These are phyloP conservation scores for Danaus chrysippus DNA, from an alignment of 2,888 invertebrate species.

Conservation along the genomic window DNA sequence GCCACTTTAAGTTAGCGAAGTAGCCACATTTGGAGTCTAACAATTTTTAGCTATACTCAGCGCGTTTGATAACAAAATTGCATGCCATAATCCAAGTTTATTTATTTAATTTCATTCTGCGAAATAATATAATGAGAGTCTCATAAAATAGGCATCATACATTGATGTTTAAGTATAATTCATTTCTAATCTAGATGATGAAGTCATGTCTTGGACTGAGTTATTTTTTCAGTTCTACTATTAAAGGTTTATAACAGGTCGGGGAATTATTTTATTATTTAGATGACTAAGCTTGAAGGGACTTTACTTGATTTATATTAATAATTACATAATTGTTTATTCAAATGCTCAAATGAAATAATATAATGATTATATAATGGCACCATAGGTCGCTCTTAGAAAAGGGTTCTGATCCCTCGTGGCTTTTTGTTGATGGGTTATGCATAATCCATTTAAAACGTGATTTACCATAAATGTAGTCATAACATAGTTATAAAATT, in stretches of 20 bases:
- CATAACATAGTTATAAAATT: slow-evolving; percentile 5
- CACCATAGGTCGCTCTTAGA: slow-evolving; percentile 8
- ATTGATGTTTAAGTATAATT: neutral
- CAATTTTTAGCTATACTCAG: slow-evolving; percentile 28
- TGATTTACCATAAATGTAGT: slow-evolving; percentile 12
- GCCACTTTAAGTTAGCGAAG: slow-evolving; percentile 63
- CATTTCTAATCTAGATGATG: too few species aligned
- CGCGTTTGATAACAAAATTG: slow-evolving; percentile 14
- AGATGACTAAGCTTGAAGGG: neutral
- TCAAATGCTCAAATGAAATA: slow-evolving; percentile 1
- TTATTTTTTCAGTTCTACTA: too few species aligned
- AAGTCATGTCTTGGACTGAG: too few species aligned
- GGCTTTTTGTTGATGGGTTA: slow-evolving; percentile 17
- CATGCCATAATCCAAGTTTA: slow-evolving; percentile 10
- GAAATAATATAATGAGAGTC: neutral
- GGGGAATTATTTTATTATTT: neutral
- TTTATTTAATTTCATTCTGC: neutral
- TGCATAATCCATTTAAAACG: slow-evolving; percentile 17
- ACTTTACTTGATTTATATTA: neutral
- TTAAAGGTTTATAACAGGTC: neutral
- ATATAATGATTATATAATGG: slow-evolving; percentile 12
- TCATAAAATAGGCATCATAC: neutral
- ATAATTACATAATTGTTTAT: slow-evolving; percentile 5
- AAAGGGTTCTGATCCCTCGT: slow-evolving; percentile 15
- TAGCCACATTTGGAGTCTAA: slow-evolving; percentile 50